Evolutionary conservation across 1,140 invertebrate genomes (phyloP).

Genomic region (Drosophila tropicalis): DNA sequence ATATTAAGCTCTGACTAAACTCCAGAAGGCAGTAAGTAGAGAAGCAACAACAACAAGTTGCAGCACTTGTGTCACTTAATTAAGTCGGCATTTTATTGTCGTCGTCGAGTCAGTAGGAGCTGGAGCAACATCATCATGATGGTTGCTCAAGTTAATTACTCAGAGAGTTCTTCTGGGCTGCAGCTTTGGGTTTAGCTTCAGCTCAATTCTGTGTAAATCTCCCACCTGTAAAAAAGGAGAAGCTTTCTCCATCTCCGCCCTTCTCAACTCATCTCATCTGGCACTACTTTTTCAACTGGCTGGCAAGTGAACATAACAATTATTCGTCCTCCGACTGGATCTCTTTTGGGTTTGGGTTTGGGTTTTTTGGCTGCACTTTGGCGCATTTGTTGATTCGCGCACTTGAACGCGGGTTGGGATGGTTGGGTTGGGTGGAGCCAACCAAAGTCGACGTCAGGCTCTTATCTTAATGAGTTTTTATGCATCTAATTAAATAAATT

Average conservation of each 20-base stretch:
- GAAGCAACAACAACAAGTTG: slow-evolving; percentile 30
- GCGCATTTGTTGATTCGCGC: slow-evolving; percentile 79
- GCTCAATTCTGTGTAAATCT: slow-evolving; percentile 18
- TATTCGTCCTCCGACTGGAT: slow-evolving; percentile 41
- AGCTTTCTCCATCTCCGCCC: slow-evolving; percentile 26
- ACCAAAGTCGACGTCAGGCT: slow-evolving; percentile 49
- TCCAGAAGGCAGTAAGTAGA: slow-evolving; percentile 2
- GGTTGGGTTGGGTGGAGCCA: slow-evolving; percentile 11
- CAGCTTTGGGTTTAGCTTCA: slow-evolving; percentile 20
- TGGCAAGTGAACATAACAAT: slow-evolving; percentile 79
- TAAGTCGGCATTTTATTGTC: slow-evolving; percentile 76
- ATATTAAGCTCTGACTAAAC: slow-evolving; percentile 27
- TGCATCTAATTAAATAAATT: slow-evolving; percentile 83
- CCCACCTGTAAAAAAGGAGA: slow-evolving; percentile 9
- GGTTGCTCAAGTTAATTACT: slow-evolving; percentile 79
- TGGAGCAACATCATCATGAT: slow-evolving; percentile 13
- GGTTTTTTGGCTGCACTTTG: slow-evolving; percentile 62
- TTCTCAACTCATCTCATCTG: slow-evolving; percentile 18
- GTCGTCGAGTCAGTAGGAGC: slow-evolving; percentile 29
- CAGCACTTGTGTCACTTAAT: slow-evolving; percentile 79
- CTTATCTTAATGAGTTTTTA: slow-evolving; percentile 82
- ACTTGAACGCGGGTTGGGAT: slow-evolving; percentile 55
- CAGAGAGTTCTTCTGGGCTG: slow-evolving; percentile 21
- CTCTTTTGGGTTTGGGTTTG: slow-evolving; percentile 4
- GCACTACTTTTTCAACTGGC: slow-evolving; percentile 68